Percentiles rank a stretch among this genome's conserved stretches.
phyloP scores from a whole-genome alignment of 2,888 invertebrate species.

The Papilio protenor region DNA sequence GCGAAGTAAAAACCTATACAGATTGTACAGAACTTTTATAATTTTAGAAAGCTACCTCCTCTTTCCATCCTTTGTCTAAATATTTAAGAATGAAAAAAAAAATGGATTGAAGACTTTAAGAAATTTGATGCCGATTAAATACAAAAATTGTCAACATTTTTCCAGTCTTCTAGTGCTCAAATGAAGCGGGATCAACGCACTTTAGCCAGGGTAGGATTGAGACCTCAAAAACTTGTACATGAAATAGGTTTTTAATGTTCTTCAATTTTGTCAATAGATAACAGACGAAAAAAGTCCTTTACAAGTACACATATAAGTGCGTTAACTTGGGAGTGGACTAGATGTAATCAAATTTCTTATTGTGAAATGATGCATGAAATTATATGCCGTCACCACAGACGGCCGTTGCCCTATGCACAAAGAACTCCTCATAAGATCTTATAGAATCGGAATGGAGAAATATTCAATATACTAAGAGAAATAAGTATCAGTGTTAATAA shows the following conservation, averaged over 20 bases:
- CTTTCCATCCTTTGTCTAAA: no score
- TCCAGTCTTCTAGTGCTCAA: no score
- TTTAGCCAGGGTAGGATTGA: no score
- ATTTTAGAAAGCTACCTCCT: neutral
- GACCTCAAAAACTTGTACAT: no score
- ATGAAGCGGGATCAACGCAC: no score
- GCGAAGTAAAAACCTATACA: neutral
- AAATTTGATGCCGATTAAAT: no score
- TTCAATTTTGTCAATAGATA: neutral
- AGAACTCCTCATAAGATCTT: conserved; percentile 49
- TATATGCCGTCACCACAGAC: conserved; percentile 58
- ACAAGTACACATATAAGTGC: conserved; percentile 44
- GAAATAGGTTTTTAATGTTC: no score
- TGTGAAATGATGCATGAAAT: conserved; percentile 78
- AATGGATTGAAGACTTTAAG: no score
- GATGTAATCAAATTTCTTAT: conserved; percentile 73
- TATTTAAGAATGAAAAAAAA: neutral
- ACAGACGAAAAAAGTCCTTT: neutral
- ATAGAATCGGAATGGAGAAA: conserved; percentile 52
- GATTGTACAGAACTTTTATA: neutral
- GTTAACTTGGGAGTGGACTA: conserved; percentile 52
- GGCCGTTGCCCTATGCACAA: conserved; percentile 68
- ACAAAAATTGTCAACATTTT: no score
- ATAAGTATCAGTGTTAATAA: neutral
- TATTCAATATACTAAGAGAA: neutral